Base-by-base conservation (phyloP, 2,797 vertebrate species). In the Podargus strigoides region DNA sequence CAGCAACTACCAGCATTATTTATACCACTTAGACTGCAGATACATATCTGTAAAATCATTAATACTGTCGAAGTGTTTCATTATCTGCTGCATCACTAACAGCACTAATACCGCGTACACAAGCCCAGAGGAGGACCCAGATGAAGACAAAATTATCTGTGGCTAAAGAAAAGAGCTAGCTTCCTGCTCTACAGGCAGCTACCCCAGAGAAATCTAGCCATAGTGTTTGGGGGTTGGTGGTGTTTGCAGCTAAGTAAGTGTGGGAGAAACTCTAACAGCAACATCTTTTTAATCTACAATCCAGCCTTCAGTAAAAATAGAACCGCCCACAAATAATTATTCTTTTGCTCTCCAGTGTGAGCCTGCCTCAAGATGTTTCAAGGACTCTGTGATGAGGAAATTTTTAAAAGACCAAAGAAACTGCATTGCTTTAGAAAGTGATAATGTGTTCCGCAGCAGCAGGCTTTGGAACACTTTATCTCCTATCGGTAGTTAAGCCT, bases 361-460 rank as follows among this genome's bases (percentile, higher is more conserved):
- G 94, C 70, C 68, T 91, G 87, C 93, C 83, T 95, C 56, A 52
- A 94, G 94, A 92, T 87, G 86, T 89, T 94, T 96, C 93, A 95
- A 94, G 95, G 90, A 78, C 68, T 97, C 79, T 3, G 23, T 94
- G 94, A 91, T 24, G 55, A 93, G 72, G 55, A 72, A 93, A 72
- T 87, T 83, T 94, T 96, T 85, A 92, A 88, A 93, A 94, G 88
- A 89, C 83, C 87, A 85, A 32, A 93, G 92, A 94, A 97, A 92
- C 89, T 37, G 16, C 90, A 87, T 53, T 94, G 94, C 94, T 97
- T 97, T 96, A 83, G 82, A 77, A 94, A 93, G 81, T 5, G 75
- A 95, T 87, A 96, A 94, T 16, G 64, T 34, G 6, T 89, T 91
- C 34, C 93, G 76, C 93, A 83, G 74, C 41, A 78, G 75, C 76